phyloP scores from a whole-genome alignment of 2,888 invertebrate genomes.

The Rhogogaster chlorosoma region DNA sequence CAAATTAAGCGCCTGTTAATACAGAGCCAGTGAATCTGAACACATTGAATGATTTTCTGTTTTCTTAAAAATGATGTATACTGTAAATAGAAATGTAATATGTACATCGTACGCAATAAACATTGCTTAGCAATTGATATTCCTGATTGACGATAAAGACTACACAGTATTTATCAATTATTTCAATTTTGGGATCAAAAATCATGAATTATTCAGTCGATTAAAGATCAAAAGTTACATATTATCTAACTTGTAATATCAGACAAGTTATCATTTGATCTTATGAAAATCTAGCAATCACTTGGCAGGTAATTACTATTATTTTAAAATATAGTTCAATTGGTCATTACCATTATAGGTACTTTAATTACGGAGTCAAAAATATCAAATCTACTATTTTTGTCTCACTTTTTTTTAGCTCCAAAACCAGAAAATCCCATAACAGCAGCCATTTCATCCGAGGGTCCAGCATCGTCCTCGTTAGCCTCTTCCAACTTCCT shows the following conservation, averaged over 20 bases:
- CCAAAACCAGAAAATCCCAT: constrained; percentile 99
- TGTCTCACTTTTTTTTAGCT: constrained; percentile 86
- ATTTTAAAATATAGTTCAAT: constrained; percentile 1
- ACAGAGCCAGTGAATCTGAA: constrained; percentile 10
- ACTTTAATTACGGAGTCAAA: not conserved
- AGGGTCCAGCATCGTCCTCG: constrained; percentile 78
- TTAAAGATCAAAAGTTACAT: not conserved
- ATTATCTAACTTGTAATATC: not conserved
- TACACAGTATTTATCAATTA: not conserved
- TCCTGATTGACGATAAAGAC: not conserved
- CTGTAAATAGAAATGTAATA: not conserved
- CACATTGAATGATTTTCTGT: not conserved
- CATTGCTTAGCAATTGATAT: constrained; percentile 36
- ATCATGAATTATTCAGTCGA: constrained; percentile 6
- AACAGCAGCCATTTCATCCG: constrained; percentile 87
- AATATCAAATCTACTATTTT: not conserved
- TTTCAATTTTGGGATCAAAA: not conserved
- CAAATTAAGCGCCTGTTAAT: not conserved
- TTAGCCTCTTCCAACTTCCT: constrained; percentile 87
- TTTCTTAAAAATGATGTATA: not conserved
- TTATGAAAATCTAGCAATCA: not conserved
- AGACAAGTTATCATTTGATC: not conserved
- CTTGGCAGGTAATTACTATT: not conserved
- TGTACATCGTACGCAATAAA: constrained; percentile 22
- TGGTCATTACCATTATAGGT: not conserved